phyloP scores from a whole-genome alignment of 2,888 invertebrate genomes.

The Callosobruchus maculatus region DNA sequence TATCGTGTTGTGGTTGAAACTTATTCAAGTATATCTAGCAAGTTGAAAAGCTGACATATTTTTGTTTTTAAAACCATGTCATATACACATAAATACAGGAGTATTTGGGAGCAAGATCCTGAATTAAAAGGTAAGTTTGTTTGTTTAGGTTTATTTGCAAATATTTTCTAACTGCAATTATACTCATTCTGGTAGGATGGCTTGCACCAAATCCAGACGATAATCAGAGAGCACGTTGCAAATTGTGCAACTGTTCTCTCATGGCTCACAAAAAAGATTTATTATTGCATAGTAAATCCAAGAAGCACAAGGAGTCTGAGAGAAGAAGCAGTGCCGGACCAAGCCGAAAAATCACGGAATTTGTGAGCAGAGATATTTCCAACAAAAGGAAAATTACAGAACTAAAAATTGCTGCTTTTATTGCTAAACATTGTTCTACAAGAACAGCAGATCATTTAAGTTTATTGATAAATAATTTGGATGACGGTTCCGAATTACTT shows the following conservation, averaged over 20 bases:
- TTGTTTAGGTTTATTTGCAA: not conserved
- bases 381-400: not conserved
- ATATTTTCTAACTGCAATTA: no score
- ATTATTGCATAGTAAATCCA: not conserved
- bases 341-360: constrained; percentile 4
- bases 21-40: no score
- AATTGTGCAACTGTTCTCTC: constrained; percentile 6
- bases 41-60: no score
- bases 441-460: constrained; percentile 14
- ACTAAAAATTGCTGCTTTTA: constrained; percentile 10
- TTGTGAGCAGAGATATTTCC: not conserved
- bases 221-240: not conserved
- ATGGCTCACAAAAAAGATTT: constrained; percentile 7
- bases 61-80: no score
- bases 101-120: no score
- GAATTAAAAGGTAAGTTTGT: no score
- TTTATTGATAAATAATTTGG: constrained; percentile 9
- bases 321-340: not conserved
- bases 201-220: not conserved
- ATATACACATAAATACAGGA: no score
- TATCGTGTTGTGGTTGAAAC: no score
- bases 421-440: constrained; percentile 16
- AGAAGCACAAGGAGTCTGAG: not conserved
- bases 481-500: constrained; percentile 11
- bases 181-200: not conserved